These are phyloP conservation scores for Limnephilus marmoratus DNA, from an alignment of 2,888 invertebrate genomes.

Conservation along the genomic window DNA sequence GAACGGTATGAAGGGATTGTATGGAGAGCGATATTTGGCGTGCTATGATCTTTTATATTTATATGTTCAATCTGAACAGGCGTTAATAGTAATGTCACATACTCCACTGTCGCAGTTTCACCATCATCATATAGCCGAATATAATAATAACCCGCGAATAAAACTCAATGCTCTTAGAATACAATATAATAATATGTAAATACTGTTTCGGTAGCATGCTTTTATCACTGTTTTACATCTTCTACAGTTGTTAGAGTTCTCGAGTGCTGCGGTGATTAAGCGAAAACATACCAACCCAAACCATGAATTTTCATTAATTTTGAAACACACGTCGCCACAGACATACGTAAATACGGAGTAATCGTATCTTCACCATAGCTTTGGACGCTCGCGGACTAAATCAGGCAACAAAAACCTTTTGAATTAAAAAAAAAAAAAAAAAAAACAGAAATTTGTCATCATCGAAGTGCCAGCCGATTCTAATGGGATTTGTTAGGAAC, in stretches of 20 bases:
- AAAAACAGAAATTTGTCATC: too few species aligned
- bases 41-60: too few species aligned
- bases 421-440: neutral
- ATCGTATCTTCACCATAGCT: constrained; percentile 6
- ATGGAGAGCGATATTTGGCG: too few species aligned
- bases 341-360: constrained; percentile 6
- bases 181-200: neutral
- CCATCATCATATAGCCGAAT: neutral
- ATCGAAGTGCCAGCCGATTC: too few species aligned
- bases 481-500: too few species aligned
- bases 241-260: neutral
- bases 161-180: neutral
- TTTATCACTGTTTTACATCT: neutral
- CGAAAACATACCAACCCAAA: neutral
- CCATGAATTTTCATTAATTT: constrained; percentile 27
- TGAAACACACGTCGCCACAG: constrained; percentile 13
- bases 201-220: neutral
- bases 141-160: neutral
- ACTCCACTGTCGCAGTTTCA: neutral
- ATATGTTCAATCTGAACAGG: too few species aligned
- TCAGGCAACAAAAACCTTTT: neutral
- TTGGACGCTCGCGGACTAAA: neutral
- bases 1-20: too few species aligned
- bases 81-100: too few species aligned
- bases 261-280: neutral